Percentiles rank a stretch among this genome's conserved stretches.
Evolutionary conservation across 1,140 invertebrate genomes (phyloP).

Genomic region (Camponotus pennsylvanicus): DNA sequence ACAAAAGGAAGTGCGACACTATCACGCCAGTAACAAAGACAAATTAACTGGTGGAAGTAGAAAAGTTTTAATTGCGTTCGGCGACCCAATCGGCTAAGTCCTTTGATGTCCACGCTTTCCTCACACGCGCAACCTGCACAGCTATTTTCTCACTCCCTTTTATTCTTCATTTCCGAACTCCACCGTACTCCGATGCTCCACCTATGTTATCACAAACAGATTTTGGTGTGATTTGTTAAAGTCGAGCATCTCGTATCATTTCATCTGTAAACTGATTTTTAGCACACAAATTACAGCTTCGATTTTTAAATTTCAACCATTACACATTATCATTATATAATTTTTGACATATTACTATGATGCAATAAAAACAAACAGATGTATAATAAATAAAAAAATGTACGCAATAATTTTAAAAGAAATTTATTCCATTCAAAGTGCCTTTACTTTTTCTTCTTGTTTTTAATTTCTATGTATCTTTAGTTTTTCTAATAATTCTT

Average conservation of each 20-base stretch:
- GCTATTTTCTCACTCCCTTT: conserved; percentile 51
- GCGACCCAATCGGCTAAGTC: conserved; percentile 50
- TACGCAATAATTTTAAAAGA: neutral
- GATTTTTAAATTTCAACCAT: neutral
- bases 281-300: neutral
- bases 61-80: conserved; percentile 85
- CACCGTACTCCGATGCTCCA: neutral
- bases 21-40: conserved; percentile 76
- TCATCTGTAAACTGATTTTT: neutral
- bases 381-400: neutral
- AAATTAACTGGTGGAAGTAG: conserved; percentile 81
- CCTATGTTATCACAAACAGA: conserved; percentile 19
- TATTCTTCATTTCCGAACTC: conserved; percentile 39
- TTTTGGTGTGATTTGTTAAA: neutral
- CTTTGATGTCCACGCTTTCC: conserved; percentile 53
- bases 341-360: neutral
- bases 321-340: neutral
- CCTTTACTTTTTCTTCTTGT: neutral
- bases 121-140: neutral
- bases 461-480: neutral
- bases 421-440: neutral
- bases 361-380: neutral
- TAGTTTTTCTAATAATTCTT: neutral
- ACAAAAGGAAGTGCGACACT: conserved; percentile 53
- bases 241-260: conserved; percentile 1